phyloP scores from a whole-genome alignment of 1,140 invertebrate genomes.

The Hesperophylax magnus region DNA sequence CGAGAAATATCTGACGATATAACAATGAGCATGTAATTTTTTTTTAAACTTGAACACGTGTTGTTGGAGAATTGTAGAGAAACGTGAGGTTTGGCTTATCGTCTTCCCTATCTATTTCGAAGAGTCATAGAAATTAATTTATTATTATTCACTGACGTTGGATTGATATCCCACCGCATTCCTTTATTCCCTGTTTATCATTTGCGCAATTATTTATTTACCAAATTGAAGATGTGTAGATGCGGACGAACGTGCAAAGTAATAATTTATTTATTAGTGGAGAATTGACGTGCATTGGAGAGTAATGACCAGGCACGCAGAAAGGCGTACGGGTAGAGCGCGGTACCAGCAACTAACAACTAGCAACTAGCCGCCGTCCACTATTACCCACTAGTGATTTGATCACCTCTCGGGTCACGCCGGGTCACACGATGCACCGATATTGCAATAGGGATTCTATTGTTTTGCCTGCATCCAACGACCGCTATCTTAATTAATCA shows the following conservation, averaged over 20 bases:
- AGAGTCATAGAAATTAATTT: too few relatives aligned
- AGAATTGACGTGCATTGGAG: conserved; percentile 36
- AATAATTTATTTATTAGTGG: conserved; percentile 12
- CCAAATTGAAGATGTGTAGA: too few relatives aligned
- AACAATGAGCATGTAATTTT: too few relatives aligned
- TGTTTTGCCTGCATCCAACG: conserved; percentile 50
- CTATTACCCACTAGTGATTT: conserved; percentile 35
- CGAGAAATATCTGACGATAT: too few relatives aligned
- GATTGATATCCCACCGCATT: too few relatives aligned
- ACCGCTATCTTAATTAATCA: conserved; percentile 58
- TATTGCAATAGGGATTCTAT: conserved; percentile 52
- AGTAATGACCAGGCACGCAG: conserved; percentile 27
- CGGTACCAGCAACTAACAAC: conserved; percentile 18
- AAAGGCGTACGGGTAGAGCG: conserved; percentile 15
- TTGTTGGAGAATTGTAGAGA: too few relatives aligned
- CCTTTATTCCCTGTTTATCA: too few relatives aligned
- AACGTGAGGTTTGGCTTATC: too few relatives aligned
- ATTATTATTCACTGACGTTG: too few relatives aligned
- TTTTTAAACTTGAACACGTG: too few relatives aligned
- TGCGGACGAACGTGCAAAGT: conserved; percentile 4
- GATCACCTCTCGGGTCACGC: conserved; percentile 43
- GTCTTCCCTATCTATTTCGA: too few relatives aligned
- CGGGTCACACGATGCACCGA: conserved; percentile 52
- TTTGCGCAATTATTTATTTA: too few relatives aligned
- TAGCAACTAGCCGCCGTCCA: conserved; percentile 25